Evolutionary conservation across 2,888 invertebrate genomes (phyloP).

Genomic region (Argyra leucocephala): DNA sequence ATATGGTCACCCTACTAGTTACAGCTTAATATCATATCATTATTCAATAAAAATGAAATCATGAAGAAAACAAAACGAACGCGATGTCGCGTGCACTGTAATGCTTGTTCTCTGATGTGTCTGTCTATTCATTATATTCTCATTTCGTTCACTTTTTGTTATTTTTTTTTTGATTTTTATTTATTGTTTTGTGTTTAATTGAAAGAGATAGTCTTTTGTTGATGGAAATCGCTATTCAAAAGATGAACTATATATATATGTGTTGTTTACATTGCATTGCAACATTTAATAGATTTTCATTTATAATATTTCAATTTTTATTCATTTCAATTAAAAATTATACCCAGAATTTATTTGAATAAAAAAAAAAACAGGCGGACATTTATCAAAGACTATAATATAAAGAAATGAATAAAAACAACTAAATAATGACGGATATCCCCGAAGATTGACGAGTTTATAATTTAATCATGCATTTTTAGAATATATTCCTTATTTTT

Average conservation of each 20-base stretch:
- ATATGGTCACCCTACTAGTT: too few species aligned
- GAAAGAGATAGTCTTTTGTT: not conserved
- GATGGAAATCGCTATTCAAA: not conserved
- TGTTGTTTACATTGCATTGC: not conserved
- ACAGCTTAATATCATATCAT: too few species aligned
- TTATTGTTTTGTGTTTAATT: not conserved
- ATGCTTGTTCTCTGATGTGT: not conserved
- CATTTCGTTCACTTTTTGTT: too few species aligned
- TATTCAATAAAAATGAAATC: too few species aligned
- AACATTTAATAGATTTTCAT: not conserved
- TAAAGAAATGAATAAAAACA: not conserved
- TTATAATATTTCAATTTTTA: not conserved
- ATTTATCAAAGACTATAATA: not conserved
- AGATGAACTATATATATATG: not conserved
- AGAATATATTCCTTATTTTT: not conserved
- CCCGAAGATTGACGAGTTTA: not conserved
- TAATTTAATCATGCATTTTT: slow-evolving; percentile 1
- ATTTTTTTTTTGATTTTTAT: not conserved
- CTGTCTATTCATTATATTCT: not conserved
- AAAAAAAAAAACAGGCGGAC: not conserved
- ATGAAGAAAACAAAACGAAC: not conserved
- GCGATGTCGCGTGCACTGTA: not conserved
- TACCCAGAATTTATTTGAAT: not conserved
- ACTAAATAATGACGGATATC: not conserved
- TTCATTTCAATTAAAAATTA: not conserved